Evolutionary conservation across 1,140 invertebrate species (phyloP).

Genomic region (Aphaenogaster ashmeadi): DNA sequence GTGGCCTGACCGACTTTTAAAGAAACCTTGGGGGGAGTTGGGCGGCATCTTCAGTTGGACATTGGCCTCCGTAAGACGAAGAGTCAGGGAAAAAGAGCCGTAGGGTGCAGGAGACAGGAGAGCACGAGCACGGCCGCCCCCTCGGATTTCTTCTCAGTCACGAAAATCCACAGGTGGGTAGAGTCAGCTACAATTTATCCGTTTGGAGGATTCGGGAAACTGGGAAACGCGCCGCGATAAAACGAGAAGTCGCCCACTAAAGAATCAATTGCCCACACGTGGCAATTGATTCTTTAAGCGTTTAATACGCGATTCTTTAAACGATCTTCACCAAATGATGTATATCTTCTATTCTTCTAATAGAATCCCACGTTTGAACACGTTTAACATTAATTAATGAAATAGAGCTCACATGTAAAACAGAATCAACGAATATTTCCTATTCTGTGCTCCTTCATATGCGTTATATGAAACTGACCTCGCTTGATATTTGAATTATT

Average conservation of each 20-base stretch:
- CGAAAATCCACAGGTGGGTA: conserved; percentile 54
- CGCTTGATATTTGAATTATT: background rate
- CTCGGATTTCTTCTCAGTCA: conserved; percentile 33
- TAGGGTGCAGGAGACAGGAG: conserved; percentile 79
- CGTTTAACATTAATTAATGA: background rate
- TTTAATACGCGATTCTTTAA: background rate
- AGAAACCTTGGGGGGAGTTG: conserved; percentile 84
- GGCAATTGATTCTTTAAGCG: background rate
- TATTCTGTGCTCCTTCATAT: background rate
- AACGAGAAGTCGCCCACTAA: background rate
- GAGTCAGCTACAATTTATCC: conserved; percentile 35
- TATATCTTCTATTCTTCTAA: background rate
- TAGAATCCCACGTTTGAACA: background rate
- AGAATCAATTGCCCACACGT: background rate
- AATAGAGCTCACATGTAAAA: background rate
- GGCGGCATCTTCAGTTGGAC: conserved; percentile 86
- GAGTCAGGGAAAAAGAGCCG: conserved; percentile 84
- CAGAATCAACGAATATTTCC: background rate
- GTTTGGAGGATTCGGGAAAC: background rate
- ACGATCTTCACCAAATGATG: background rate
- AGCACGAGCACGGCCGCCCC: conserved; percentile 65
- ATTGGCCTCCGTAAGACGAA: conserved; percentile 86
- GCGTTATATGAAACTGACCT: background rate
- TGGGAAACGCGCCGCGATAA: background rate
- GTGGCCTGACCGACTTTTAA: conserved; percentile 85